Conservation (phyloP, 2,797 vertebrate genomes). For the Dipus sagitta region DNA sequence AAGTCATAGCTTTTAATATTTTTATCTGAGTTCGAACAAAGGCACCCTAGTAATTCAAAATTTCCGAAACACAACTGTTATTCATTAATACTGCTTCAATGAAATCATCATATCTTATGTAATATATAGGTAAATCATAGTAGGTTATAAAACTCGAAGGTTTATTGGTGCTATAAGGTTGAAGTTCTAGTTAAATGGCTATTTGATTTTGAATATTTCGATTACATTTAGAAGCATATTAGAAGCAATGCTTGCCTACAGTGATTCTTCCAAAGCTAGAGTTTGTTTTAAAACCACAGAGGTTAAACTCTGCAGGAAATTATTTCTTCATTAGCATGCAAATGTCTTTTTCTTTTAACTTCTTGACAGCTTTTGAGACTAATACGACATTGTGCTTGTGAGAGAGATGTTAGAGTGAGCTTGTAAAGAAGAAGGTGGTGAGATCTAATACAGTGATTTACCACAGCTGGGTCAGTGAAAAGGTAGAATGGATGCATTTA, state of each 20-base stretch:
- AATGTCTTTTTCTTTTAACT: slow-evolving; percentile 50
- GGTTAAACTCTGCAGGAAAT: slow-evolving; percentile 44
- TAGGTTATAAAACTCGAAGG: neutral
- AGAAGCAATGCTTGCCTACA: slow-evolving; percentile 50
- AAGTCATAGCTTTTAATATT: neutral
- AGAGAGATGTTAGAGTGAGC: slow-evolving; percentile 14
- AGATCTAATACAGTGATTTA: neutral
- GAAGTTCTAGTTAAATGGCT: neutral
- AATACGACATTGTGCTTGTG: slow-evolving; percentile 39
- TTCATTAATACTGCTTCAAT: neutral
- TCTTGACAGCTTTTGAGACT: slow-evolving; percentile 42
- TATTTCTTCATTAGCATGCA: slow-evolving; percentile 10
- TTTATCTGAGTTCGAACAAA: neutral
- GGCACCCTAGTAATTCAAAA: neutral
- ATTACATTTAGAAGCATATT: slow-evolving; percentile 15
- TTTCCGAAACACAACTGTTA: neutral
- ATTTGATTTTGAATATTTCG: slow-evolving; percentile 31
- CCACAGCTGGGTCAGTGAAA: neutral
- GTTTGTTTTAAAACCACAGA: slow-evolving; percentile 70
- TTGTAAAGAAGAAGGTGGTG: neutral
- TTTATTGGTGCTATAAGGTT: neutral
- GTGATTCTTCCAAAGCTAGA: slow-evolving; percentile 28
- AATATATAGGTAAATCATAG: neutral
- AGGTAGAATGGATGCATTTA: neutral
- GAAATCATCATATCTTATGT: neutral